These are phyloP conservation scores for Phalacrocorax aristotelis DNA, from an alignment of 2,113 vertebrate genomes.

Conservation along the genomic window DNA sequence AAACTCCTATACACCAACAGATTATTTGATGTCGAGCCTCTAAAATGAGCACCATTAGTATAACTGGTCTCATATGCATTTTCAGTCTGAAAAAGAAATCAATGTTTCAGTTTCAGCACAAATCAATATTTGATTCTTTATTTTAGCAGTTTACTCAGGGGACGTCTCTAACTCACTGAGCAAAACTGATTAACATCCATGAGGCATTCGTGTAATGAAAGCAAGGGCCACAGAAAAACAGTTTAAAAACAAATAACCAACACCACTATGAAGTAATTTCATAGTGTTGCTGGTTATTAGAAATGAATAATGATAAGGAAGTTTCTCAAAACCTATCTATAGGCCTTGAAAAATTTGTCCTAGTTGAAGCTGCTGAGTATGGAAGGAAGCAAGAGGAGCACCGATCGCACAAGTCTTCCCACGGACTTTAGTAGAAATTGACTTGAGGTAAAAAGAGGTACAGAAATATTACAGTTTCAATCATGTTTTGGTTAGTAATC, in stretches of 20 bases:
- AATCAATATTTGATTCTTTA: background rate
- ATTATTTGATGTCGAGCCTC: background rate
- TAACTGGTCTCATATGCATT: background rate
- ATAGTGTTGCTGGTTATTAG: background rate
- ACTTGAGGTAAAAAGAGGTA: background rate
- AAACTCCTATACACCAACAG: background rate
- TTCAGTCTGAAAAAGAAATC: background rate
- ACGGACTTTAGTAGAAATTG: background rate
- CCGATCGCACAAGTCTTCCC: accelerated
- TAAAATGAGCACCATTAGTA: background rate
- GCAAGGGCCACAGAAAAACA: background rate
- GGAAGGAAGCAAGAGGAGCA: background rate
- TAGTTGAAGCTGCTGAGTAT: background rate
- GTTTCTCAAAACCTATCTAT: background rate
- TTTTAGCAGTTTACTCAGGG: background rate
- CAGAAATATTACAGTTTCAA: background rate
- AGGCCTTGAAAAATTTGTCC: background rate
- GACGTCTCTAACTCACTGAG: background rate
- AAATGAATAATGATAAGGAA: background rate
- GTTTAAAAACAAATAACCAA: background rate
- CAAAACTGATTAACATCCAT: background rate
- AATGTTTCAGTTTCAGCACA: background rate
- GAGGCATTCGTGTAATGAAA: background rate
- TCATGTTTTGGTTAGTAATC: background rate
- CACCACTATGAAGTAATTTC: background rate